Evolutionary conservation across 2,797 vertebrate species (phyloP), one percentile per base, ranked within the genome.

Genomic region (Crenuchus spilurus): DNA sequence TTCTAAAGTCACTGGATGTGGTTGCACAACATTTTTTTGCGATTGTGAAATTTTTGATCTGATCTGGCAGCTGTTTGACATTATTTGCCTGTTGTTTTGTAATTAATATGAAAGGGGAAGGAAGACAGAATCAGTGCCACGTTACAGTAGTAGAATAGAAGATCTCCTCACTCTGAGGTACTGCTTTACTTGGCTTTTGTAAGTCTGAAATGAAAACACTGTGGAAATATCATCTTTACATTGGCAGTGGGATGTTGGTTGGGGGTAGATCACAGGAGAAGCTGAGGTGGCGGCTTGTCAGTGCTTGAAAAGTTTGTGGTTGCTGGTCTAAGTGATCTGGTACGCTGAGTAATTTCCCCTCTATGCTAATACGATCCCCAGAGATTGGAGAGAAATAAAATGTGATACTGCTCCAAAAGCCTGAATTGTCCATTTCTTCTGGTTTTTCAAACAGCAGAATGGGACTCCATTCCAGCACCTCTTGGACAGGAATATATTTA

Each of bases 221-320:
- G n/a, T 63, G 44, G 46, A 44, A 55, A 55, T 63, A 28, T 44
- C 24, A 42, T 68, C 60, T 28, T 76, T 63, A 65, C 52, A 31
- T 18, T 41, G 74, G 49, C 39, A 20, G 24, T 24, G 35, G 44
- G 18, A 8, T 37, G 42, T 14, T 49, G 20, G 30, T 37, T 30
- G 24, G 20, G 51, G 41, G 33, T 24, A 1, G 46, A 58, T 73
- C 33, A 11, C 22, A 22, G 26, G 30, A 67, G 61, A 74, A 63
- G 65, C 52, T 68, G 44, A 61, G 54, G 42, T 63, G 28, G 54
- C 8, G 58, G 54, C 46, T 31, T 57, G 67, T 74, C 39, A 33
- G 35, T 42, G 20, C 55, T 54, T 66, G 60, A 39, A 76, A 70
- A 24, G 48, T 61, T n/a, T 71, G 67, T 57, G 61, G 33, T 37